These are phyloP conservation scores for Drosophila pandora DNA, from an alignment of 1,140 invertebrate genomes.

Conservation along the genomic window DNA sequence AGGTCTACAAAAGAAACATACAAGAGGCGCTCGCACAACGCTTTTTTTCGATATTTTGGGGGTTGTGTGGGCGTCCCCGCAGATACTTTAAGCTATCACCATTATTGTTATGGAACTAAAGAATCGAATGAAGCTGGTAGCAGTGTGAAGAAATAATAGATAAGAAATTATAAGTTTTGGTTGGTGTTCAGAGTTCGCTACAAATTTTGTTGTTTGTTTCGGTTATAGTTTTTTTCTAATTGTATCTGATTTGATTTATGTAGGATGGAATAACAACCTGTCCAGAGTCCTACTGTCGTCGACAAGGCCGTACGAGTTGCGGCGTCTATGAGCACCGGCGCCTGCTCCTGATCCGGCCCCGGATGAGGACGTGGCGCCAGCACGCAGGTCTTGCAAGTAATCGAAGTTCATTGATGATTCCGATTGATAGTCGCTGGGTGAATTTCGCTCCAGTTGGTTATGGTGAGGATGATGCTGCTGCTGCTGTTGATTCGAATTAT, in stretches of 20 bases:
- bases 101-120: slow-evolving; percentile 45
- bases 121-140: slow-evolving; percentile 50
- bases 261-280: slow-evolving; percentile 77
- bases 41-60: slow-evolving; percentile 16
- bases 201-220: slow-evolving; percentile 17
- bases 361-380: slow-evolving; percentile 51
- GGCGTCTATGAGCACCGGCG: slow-evolving; percentile 16
- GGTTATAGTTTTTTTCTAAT: slow-evolving; percentile 8
- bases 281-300: slow-evolving; percentile 79
- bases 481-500: slow-evolving; percentile 20
- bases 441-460: not conserved
- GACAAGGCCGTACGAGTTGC: slow-evolving; percentile 61
- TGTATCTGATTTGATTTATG: slow-evolving; percentile 33
- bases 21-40: slow-evolving; percentile 52
- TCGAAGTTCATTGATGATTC: slow-evolving; percentile 83
- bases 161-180: slow-evolving; percentile 23
- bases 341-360: slow-evolving; percentile 15
- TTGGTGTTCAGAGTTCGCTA: slow-evolving; percentile 26
- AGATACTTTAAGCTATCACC: slow-evolving; percentile 67
- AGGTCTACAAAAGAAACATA: slow-evolving; percentile 36
- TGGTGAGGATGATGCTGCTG: not conserved
- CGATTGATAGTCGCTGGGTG: slow-evolving; percentile 60
- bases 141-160: slow-evolving; percentile 39
- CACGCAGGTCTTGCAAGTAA: slow-evolving; percentile 73
- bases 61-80: slow-evolving; percentile 57